Evolutionary conservation across 2,888 invertebrate genomes (phyloP).

Genomic region (Latrodectus elegans): DNA sequence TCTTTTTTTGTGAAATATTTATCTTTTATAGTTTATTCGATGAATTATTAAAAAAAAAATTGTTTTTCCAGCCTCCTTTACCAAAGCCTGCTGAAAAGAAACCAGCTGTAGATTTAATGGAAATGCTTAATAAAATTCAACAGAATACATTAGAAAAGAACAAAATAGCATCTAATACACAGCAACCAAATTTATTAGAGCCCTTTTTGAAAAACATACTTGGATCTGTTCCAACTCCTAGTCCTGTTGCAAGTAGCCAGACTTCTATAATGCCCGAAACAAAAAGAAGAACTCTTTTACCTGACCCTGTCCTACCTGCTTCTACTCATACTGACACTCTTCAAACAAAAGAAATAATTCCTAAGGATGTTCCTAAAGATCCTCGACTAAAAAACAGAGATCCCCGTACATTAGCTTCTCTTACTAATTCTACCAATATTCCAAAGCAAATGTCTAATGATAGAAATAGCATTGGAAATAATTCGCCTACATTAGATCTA

Average conservation of each 20-base stretch:
- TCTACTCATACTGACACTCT: not conserved
- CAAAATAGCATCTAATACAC: slow-evolving; percentile 13
- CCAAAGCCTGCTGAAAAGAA: slow-evolving; percentile 32
- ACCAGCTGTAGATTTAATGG: slow-evolving; percentile 64
- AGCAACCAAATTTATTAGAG: slow-evolving; percentile 1
- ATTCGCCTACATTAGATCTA: slow-evolving; percentile 1
- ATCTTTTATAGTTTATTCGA: too few species aligned
- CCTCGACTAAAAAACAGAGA: slow-evolving; percentile 68
- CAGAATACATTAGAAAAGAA: slow-evolving; percentile 47
- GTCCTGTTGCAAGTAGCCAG: not conserved
- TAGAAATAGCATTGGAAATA: not conserved
- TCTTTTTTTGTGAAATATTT: too few species aligned
- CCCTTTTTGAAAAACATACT: slow-evolving; percentile 68
- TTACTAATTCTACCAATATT: not conserved
- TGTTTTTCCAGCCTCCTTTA: slow-evolving; percentile 40
- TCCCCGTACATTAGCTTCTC: slow-evolving; percentile 56
- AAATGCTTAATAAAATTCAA: slow-evolving; percentile 70
- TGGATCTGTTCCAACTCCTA: slow-evolving; percentile 25
- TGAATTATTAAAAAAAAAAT: not conserved
- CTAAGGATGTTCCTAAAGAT: slow-evolving; percentile 39
- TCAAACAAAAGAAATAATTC: slow-evolving; percentile 13
- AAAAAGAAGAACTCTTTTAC: slow-evolving; percentile 44
- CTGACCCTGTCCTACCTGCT: slow-evolving; percentile 23
- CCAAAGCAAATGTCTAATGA: slow-evolving; percentile 15
- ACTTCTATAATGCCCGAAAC: not conserved